These are phyloP conservation scores for Caenorhabditis virilis DNA, from an alignment of 2,888 invertebrate species.

Conservation along the genomic window DNA sequence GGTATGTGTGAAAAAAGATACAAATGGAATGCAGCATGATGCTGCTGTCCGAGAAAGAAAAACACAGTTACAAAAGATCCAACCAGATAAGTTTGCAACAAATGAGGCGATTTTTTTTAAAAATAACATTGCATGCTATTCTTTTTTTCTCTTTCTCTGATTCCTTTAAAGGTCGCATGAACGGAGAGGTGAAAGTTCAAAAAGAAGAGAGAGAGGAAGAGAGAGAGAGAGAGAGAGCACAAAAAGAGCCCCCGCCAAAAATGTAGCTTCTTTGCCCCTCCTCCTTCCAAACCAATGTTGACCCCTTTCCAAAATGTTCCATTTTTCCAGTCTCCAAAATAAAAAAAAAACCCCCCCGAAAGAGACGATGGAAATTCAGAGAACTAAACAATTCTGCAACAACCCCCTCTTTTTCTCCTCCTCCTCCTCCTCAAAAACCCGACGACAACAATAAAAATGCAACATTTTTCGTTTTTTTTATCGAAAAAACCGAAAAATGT, in stretches of 20 bases:
- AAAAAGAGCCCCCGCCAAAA: not conserved
- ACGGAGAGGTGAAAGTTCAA: too few relatives aligned
- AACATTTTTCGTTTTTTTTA: not conserved
- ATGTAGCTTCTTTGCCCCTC: not conserved
- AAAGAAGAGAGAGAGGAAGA: conserved; percentile 3
- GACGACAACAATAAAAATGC: not conserved
- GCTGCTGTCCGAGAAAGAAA: too few relatives aligned
- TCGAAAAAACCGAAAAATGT: not conserved
- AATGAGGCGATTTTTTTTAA: too few relatives aligned
- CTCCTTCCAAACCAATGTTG: not conserved
- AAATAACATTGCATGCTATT: too few relatives aligned
- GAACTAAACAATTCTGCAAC: not conserved
- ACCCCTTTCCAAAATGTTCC: not conserved
- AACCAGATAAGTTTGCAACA: too few relatives aligned
- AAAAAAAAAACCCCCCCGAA: too few relatives aligned
- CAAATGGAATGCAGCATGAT: too few relatives aligned
- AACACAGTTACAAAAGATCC: too few relatives aligned
- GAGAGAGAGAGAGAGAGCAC: conserved; percentile 7
- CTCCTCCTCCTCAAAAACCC: not conserved
- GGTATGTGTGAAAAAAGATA: too few relatives aligned
- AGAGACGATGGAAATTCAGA: too few relatives aligned
- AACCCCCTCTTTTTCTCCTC: not conserved
- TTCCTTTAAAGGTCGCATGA: too few relatives aligned
- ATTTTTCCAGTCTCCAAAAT: not conserved
- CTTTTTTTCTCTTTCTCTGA: too few relatives aligned